These are phyloP conservation scores for Drosophila neutralis DNA, from an alignment of 2,888 invertebrate species.

Conservation along the genomic window DNA sequence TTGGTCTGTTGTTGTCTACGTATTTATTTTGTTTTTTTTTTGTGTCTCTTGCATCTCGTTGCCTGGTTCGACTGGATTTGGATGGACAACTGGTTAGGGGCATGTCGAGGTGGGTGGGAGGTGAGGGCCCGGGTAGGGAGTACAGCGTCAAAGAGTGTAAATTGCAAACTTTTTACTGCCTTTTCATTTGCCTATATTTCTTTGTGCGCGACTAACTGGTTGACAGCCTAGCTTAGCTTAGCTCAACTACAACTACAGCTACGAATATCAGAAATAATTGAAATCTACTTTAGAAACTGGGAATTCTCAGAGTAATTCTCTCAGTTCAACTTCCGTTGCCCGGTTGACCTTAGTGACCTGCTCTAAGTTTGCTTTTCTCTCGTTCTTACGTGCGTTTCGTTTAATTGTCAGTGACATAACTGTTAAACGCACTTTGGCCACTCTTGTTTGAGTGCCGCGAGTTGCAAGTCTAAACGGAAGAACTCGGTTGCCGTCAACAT, in stretches of 20 bases:
- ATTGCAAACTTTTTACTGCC: constrained; percentile 67
- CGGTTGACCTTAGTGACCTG: constrained; percentile 44
- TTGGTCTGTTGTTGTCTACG: constrained; percentile 62
- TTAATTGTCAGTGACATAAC: constrained; percentile 70
- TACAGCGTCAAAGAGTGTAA: constrained; percentile 65
- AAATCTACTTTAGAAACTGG: not conserved
- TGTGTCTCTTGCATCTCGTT: constrained; percentile 62
- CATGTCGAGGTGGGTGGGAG: constrained; percentile 6
- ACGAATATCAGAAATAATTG: not conserved
- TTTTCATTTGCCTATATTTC: constrained; percentile 72
- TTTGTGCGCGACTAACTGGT: constrained; percentile 41
- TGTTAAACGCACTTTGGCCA: constrained; percentile 69
- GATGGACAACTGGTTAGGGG: constrained; percentile 63
- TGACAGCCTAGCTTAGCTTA: constrained; percentile 16
- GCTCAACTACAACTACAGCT: not conserved
- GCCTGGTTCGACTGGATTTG: constrained; percentile 73
- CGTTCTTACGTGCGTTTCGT: constrained; percentile 43
- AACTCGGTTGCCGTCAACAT: constrained; percentile 46
- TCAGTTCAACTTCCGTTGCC: constrained; percentile 57
- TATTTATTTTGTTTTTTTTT: constrained; percentile 55
- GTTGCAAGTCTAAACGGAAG: constrained; percentile 46
- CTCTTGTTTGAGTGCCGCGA: constrained; percentile 9
- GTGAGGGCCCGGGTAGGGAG: not conserved
- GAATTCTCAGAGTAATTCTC: constrained; percentile 33
- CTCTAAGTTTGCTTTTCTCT: constrained; percentile 7